Conservation (phyloP, 1,140 invertebrate species). For the Brachystomella parvula region DNA sequence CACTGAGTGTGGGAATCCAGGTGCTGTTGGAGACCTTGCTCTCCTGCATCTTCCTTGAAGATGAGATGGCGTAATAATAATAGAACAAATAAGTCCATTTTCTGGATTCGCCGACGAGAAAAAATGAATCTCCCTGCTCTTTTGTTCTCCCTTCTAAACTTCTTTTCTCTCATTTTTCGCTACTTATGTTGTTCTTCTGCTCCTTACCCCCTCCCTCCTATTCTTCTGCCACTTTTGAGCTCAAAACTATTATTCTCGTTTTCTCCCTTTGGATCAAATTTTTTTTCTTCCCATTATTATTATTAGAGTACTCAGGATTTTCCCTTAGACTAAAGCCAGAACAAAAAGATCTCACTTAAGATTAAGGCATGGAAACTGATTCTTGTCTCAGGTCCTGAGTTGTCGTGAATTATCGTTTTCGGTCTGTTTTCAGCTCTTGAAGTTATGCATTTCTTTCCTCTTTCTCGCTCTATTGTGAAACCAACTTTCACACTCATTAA, state of each 20-base stretch:
- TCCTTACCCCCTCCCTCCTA: constrained; percentile 3
- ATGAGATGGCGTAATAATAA: constrained; percentile 11
- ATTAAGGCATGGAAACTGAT: too few species aligned
- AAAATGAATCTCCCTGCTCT: not conserved
- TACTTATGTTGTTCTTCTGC: constrained; percentile 2
- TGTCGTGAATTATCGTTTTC: too few species aligned
- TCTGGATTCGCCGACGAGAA: constrained; percentile 1
- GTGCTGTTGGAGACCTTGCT: constrained; percentile 3
- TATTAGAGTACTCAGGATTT: too few species aligned
- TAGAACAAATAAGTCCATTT: constrained; percentile 8
- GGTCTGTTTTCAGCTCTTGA: too few species aligned
- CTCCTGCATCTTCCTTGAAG: not conserved
- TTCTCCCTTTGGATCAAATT: not conserved
- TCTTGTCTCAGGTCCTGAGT: too few species aligned
- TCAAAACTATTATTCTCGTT: too few species aligned
- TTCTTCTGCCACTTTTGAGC: not conserved
- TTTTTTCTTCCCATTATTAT: too few species aligned
- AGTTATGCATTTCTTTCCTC: too few species aligned
- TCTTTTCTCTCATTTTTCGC: constrained; percentile 1
- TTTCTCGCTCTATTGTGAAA: too few species aligned
- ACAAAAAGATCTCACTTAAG: too few species aligned
- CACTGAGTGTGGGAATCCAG: constrained; percentile 9
- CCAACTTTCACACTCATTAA: too few species aligned
- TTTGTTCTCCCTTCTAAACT: not conserved
- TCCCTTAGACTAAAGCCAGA: too few species aligned